Conservation (phyloP, 2,113 vertebrate genomes). For the Vulpes vulpes region DNA sequence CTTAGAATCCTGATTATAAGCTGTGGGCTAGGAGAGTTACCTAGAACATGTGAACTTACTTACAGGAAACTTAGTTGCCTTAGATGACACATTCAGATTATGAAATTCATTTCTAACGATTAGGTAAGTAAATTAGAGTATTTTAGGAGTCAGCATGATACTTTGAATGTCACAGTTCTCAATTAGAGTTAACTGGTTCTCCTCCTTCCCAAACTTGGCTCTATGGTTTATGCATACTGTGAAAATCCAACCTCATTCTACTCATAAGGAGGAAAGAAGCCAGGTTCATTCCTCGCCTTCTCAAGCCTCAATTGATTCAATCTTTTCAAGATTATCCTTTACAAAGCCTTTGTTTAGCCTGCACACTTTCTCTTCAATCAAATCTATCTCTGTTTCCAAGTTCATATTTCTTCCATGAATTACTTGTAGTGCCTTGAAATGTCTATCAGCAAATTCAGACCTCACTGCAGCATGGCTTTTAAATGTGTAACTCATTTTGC, state of each 20-base stretch:
- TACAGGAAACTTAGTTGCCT: neutral
- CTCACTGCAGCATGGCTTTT: neutral
- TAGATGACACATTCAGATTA: neutral
- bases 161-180: neutral
- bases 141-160: neutral
- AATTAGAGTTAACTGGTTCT: neutral
- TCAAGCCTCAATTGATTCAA: neutral
- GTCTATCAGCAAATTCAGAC: neutral
- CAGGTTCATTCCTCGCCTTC: neutral
- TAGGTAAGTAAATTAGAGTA: neutral
- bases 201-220: neutral
- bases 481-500: neutral
- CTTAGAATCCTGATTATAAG: neutral
- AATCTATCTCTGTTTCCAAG: neutral
- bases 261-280: neutral
- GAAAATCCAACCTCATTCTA: neutral
- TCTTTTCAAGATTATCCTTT: neutral
- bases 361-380: neutral
- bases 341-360: neutral
- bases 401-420: conserved; percentile 25
- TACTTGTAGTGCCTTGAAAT: neutral
- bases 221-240: neutral
- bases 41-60: neutral
- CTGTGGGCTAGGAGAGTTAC: neutral
- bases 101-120: neutral